phyloP scores from a whole-genome alignment of 2,888 invertebrate genomes.

The Agrochola lychnidis region DNA sequence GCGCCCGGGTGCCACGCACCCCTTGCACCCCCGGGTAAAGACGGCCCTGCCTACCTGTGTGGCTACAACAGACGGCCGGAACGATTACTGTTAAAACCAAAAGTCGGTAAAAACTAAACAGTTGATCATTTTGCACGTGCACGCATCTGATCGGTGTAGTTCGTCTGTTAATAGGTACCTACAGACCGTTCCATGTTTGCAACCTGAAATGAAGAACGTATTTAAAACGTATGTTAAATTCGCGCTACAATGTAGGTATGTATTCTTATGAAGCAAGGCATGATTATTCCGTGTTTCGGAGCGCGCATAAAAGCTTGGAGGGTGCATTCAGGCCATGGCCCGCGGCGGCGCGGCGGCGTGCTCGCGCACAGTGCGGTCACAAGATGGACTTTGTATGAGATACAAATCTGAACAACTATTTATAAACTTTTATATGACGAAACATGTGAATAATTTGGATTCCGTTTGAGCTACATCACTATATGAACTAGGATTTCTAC shows the following conservation, averaged over 20 bases:
- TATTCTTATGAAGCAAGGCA: conserved; percentile 16
- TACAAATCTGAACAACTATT: conserved; percentile 5
- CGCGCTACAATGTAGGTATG: not conserved
- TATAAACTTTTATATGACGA: conserved; percentile 2
- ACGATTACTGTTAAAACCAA: not conserved
- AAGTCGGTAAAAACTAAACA: not conserved
- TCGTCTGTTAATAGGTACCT: not conserved
- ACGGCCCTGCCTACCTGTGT: no score
- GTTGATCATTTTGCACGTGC: not conserved
- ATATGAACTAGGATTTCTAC: not conserved
- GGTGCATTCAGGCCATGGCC: conserved; percentile 37
- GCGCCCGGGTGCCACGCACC: no score
- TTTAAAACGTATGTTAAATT: not conserved
- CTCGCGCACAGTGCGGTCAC: not conserved
- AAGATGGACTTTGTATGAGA: conserved; percentile 17
- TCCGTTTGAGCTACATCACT: not conserved
- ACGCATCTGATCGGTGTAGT: not conserved
- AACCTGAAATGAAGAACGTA: not conserved
- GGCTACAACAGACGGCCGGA: no score
- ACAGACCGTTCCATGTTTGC: not conserved
- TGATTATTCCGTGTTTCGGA: conserved; percentile 48
- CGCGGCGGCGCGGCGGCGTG: conserved; percentile 22
- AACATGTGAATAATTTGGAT: not conserved
- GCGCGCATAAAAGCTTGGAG: conserved; percentile 31
- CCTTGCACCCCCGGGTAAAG: no score